A percentile compares a stretch with the other conserved stretches of the same genome.
These are phyloP conservation scores for Drosophila biarmipes DNA, from an alignment of 1,140 invertebrate genomes.

Conservation along the genomic window DNA sequence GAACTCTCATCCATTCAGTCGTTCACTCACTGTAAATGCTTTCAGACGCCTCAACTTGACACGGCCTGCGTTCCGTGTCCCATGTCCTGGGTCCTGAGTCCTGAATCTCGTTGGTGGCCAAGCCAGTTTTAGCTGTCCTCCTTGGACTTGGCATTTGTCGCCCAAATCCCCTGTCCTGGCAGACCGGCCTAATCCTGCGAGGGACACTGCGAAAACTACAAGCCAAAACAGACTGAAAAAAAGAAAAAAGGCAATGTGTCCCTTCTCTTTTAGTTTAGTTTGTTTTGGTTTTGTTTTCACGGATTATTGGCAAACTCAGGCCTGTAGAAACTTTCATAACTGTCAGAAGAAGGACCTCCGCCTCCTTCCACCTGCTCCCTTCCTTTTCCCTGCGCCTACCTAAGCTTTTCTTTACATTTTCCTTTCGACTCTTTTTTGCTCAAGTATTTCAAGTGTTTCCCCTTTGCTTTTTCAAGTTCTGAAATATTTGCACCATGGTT, in stretches of 20 bases:
- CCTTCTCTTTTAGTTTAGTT: constrained; percentile 25
- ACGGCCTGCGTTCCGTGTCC: constrained; percentile 28
- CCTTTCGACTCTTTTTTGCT: constrained; percentile 30
- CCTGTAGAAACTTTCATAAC: constrained; percentile 70
- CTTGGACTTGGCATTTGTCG: constrained; percentile 51
- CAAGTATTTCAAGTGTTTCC: constrained; percentile 65
- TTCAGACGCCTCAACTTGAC: constrained; percentile 57
- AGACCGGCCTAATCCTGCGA: constrained; percentile 60
- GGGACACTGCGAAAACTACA: constrained; percentile 46
- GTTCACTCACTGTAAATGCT: constrained; percentile 65
- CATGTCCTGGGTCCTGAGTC: not conserved
- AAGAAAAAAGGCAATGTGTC: constrained; percentile 13
- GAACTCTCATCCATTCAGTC: constrained; percentile 61
- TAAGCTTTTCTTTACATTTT: constrained; percentile 53
- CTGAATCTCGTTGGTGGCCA: constrained; percentile 1
- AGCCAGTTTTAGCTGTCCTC: constrained; percentile 17
- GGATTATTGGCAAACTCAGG: constrained; percentile 73
- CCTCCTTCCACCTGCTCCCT: constrained; percentile 28
- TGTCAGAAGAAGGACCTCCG: constrained; percentile 37
- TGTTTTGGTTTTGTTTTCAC: constrained; percentile 74
- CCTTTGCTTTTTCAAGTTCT: constrained; percentile 32
- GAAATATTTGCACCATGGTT: constrained; percentile 49
- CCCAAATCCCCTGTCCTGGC: constrained; percentile 59
- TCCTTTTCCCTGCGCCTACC: constrained; percentile 55
- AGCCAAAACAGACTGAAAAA: constrained; percentile 35